Conservation (phyloP, 2,113 vertebrate genomes). For the Pandion haliaetus region DNA sequence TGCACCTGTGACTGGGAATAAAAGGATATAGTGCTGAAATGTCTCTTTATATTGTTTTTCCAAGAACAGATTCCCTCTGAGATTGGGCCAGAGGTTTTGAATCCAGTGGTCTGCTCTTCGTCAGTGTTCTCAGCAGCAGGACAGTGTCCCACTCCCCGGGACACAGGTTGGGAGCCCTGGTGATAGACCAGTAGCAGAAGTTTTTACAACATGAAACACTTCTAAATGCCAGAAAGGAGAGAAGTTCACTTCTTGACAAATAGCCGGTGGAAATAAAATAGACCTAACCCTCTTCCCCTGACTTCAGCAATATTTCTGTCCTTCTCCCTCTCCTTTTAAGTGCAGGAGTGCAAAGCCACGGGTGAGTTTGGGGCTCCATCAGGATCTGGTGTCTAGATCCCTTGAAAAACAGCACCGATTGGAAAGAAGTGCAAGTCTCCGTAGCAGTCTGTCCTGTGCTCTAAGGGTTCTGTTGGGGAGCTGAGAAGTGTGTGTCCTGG, state of each 20-base stretch:
- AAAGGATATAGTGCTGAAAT: not conserved
- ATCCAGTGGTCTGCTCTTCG: not conserved
- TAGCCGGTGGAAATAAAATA: not conserved
- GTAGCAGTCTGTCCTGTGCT: accelerated
- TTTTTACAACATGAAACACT: accelerated
- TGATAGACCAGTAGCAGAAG: not conserved
- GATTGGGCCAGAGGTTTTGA: not conserved
- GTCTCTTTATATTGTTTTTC: not conserved
- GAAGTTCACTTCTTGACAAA: too few species aligned
- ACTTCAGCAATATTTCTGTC: not conserved
- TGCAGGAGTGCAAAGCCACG: too few species aligned
- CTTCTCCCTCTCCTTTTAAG: not conserved
- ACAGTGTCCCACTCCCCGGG: too few species aligned
- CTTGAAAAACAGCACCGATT: accelerated
- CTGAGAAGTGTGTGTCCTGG: not conserved
- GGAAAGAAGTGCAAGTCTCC: too few species aligned
- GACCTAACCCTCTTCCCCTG: too few species aligned
- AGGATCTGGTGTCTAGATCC: too few species aligned
- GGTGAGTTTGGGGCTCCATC: not conserved
- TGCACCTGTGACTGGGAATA: not conserved
- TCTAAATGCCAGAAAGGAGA: not conserved
- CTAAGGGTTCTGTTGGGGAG: not conserved
- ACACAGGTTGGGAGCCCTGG: accelerated
- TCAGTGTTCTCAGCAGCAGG: not conserved
- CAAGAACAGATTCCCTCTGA: not conserved